These are phyloP conservation scores for Ptyas mucosa DNA, from an alignment of 2,113 vertebrate genomes.

Conservation along the genomic window DNA sequence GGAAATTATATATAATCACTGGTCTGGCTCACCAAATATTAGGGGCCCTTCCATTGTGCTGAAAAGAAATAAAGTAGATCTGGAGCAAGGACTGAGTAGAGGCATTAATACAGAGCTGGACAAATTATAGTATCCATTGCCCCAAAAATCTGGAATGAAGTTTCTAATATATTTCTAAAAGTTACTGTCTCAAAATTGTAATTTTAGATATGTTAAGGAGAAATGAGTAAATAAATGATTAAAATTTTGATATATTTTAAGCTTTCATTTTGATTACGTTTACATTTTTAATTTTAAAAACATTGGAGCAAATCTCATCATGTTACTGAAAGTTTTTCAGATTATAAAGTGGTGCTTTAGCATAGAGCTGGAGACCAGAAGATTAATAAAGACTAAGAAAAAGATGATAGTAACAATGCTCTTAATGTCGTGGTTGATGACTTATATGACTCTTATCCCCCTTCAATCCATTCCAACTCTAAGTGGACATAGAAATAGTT, in stretches of 20 bases:
- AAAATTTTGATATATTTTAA: background rate
- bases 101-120: background rate
- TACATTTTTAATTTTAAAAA: background rate
- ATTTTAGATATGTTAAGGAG: background rate
- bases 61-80: background rate
- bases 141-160: background rate
- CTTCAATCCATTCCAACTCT: background rate
- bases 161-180: background rate
- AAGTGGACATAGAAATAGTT: background rate
- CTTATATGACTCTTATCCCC: background rate
- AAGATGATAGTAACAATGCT: background rate
- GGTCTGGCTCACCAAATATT: background rate
- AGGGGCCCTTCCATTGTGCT: background rate
- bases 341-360: background rate
- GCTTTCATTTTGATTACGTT: background rate
- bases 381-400: background rate
- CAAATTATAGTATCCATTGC: background rate
- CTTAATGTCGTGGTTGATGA: background rate
- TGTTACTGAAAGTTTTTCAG: background rate
- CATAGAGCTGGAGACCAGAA: background rate
- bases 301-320: background rate
- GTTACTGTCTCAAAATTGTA: background rate
- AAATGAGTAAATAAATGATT: background rate
- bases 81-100: background rate
- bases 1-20: background rate